Evolutionary conservation across 2,888 invertebrate species (phyloP), one percentile per base, ranked within the genome.

Genomic region (Yponomeuta cagnagella): DNA sequence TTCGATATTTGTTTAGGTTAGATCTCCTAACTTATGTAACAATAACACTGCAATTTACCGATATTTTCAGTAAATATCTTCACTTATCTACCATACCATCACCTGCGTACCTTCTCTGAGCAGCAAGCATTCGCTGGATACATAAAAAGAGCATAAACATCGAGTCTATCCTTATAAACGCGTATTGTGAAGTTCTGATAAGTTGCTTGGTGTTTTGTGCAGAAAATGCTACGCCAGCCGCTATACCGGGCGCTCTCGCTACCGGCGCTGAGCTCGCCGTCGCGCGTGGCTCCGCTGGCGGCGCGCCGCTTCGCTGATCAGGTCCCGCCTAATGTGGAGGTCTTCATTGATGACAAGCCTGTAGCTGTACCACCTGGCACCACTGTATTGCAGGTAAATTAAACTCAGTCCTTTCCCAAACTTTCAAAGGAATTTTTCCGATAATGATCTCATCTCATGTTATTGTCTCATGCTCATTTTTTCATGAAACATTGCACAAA

Each of bases 301-400:
- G 80, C 82, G 48, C 88, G 92, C 72, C 89, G 91, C 77, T 92
- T 89, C 76, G 92, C 94, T 68, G 89, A 88, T 72, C 85, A 93
- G 73, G 93, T 93, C 72, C 94, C 96, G 63, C 95, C 97, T 74
- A 95, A 96, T 82, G 94, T 99, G 66, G 99, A 99, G 93, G 96
- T 99, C 68, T 99, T 99, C 90, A 96, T 99, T 79, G 98, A 99
- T 93, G 99, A 98, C 86, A 96, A 98, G 85, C 96, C 97, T 74
- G 98, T 99, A 1, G 92, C 96, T 81, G 99, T 99, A 63, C 95
- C 96, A 67, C 99, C 99, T 43, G 99, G 99, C 71, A 98, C 98
- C 48, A 99, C 99, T 67, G 98, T 99, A 37, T 92, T 99, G 73
- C 98, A 98, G 95, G 98, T 97, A 86, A 81, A 74, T 43, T 43